These are phyloP conservation scores for Typhlomys cinereus DNA, from an alignment of 2,113 vertebrate genomes.

Conservation along the genomic window DNA sequence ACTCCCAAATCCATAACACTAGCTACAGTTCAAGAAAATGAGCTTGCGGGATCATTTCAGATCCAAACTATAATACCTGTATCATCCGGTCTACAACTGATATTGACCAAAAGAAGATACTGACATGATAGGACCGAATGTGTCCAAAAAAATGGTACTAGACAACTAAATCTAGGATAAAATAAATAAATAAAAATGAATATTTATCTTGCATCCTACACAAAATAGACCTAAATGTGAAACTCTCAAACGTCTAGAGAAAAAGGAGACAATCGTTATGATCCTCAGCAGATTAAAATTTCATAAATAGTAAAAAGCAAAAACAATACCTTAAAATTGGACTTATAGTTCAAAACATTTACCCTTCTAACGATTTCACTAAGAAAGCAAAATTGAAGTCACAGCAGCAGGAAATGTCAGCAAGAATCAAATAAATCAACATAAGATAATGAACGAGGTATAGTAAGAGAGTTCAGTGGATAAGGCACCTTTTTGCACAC, in stretches of 20 bases:
- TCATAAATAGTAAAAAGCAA: background rate
- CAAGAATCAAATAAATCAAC: too few relatives aligned
- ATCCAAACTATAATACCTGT: background rate
- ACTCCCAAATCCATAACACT: too few relatives aligned
- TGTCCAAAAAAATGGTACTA: background rate
- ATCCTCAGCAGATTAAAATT: background rate
- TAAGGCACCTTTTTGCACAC: too few relatives aligned
- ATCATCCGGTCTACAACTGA: background rate
- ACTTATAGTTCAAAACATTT: slow-evolving; percentile 1
- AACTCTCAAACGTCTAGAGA: background rate
- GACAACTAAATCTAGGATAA: background rate
- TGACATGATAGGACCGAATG: background rate
- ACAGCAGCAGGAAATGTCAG: background rate
- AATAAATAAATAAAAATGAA: background rate
- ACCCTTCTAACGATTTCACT: background rate
- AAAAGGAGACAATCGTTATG: background rate
- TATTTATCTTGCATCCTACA: background rate
- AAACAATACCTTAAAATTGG: background rate
- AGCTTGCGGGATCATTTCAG: background rate
- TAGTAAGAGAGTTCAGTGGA: too few relatives aligned
- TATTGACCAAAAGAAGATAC: background rate
- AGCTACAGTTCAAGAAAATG: background rate
- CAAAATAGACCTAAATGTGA: background rate
- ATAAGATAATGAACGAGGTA: too few relatives aligned
- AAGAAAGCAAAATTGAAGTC: background rate